phyloP scores from a whole-genome alignment of 2,888 invertebrate species.

The Aquatica leii region DNA sequence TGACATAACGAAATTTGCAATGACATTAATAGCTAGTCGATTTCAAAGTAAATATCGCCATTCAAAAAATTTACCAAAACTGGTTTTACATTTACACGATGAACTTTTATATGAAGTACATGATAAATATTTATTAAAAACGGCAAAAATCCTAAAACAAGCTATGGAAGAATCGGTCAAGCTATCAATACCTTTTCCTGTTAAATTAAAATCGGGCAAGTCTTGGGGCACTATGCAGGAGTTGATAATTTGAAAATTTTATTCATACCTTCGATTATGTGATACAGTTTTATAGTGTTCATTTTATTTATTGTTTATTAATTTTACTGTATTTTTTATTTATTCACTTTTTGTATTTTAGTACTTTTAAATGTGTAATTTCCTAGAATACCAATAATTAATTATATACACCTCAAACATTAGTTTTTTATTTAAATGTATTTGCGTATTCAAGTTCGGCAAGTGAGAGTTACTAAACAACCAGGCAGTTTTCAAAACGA shows the following conservation, averaged over 20 bases:
- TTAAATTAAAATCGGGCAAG: conserved; percentile 83
- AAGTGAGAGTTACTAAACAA: no score
- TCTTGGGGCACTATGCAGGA: conserved; percentile 77
- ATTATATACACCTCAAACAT: no score
- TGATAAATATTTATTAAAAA: conserved; percentile 63
- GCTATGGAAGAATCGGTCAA: conserved; percentile 82
- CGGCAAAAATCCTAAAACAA: conserved; percentile 72
- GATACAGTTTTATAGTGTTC: conserved; percentile 10
- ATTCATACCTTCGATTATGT: conserved; percentile 7
- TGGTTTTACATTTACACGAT: conserved; percentile 94
- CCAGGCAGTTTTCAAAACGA: no score
- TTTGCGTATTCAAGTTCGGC: no score
- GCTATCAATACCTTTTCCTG: conserved; percentile 83
- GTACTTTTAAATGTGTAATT: no score
- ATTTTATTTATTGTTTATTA: no score
- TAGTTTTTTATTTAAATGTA: no score
- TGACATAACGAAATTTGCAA: conserved; percentile 92
- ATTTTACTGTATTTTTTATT: no score
- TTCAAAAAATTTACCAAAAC: conserved; percentile 62
- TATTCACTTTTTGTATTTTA: no score
- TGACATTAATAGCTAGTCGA: conserved; percentile 77
- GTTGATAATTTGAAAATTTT: conserved; percentile 39
- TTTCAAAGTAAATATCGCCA: conserved; percentile 61
- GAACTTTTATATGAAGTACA: conserved; percentile 94
- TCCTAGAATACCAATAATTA: no score